Evolutionary conservation across 1,140 invertebrate genomes (phyloP).

Genomic region (Bombus waltoni): DNA sequence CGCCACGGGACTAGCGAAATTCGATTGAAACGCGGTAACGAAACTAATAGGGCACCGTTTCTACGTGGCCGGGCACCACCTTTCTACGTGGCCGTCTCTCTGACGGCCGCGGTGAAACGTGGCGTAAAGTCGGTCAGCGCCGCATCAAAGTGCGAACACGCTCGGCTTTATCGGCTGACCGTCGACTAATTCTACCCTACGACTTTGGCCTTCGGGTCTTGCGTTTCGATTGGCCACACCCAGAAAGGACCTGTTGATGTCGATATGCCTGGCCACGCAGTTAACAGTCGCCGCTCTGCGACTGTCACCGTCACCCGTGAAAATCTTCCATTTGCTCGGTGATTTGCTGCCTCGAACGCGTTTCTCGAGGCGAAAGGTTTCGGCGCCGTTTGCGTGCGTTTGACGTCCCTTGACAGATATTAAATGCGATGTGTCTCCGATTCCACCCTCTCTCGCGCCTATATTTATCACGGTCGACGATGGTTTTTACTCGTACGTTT

Average conservation of each 20-base stretch:
- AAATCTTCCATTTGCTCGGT: constrained; percentile 12
- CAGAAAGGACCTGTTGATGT: constrained; percentile 57
- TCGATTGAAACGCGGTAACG: constrained; percentile 48
- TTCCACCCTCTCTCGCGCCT: background rate
- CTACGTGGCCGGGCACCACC: background rate
- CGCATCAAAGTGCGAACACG: constrained; percentile 61
- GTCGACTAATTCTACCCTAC: constrained; percentile 55
- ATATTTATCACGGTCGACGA: background rate
- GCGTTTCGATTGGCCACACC: constrained; percentile 54
- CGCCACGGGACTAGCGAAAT: constrained; percentile 33
- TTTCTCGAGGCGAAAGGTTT: background rate
- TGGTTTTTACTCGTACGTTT: background rate
- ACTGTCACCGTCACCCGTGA: background rate
- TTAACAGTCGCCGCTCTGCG: background rate
- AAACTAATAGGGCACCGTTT: constrained; percentile 51
- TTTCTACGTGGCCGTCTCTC: background rate
- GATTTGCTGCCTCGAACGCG: background rate
- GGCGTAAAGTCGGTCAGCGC: constrained; percentile 60
- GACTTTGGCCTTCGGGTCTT: constrained; percentile 48
- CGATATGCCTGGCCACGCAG: constrained; percentile 31
- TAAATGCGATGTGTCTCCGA: background rate
- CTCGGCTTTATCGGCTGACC: constrained; percentile 40
- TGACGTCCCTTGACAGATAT: background rate
- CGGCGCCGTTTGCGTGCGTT: background rate
- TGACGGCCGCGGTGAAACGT: constrained; percentile 47